A percentile compares a stretch with the other conserved stretches of the same genome.
Conservation (phyloP, 2,113 vertebrate genomes). For the Zapus hudsonius region DNA sequence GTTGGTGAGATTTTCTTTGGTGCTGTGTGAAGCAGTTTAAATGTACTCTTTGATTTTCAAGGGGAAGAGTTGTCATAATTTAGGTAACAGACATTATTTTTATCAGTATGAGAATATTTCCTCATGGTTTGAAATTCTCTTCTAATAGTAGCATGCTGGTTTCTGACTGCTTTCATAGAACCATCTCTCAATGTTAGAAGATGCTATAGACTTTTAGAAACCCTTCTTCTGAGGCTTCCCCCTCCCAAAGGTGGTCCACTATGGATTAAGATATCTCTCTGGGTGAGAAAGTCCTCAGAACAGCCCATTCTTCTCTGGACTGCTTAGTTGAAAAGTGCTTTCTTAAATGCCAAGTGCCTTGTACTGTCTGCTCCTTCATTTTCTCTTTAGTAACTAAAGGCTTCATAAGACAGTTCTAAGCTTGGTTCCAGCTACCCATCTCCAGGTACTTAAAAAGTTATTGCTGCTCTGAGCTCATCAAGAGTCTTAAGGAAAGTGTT, state of each 20-base stretch:
- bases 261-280: not conserved
- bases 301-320: not conserved
- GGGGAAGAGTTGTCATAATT: slow-evolving; percentile 73
- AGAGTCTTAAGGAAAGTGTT: not conserved
- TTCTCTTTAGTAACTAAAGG: not conserved
- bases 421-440: not conserved
- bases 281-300: not conserved
- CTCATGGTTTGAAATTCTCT: slow-evolving; percentile 72
- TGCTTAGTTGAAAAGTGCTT: not conserved
- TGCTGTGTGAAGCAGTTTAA: slow-evolving; percentile 72
- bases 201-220: not conserved
- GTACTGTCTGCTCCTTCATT: not conserved
- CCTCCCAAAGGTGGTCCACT: not conserved
- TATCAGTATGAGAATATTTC: slow-evolving; percentile 75
- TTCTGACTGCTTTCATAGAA: slow-evolving; percentile 36
- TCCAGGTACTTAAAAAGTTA: not conserved
- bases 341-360: not conserved
- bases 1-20: slow-evolving; percentile 29
- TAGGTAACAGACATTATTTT: slow-evolving; percentile 77
- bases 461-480: not conserved
- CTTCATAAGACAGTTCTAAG: not conserved
- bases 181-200: not conserved
- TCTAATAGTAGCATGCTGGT: not conserved
- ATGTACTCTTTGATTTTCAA: slow-evolving; percentile 64
- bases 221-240: not conserved